Evolutionary conservation across 2,888 invertebrate genomes (phyloP).

Genomic region (Schizotus pectinicornis): DNA sequence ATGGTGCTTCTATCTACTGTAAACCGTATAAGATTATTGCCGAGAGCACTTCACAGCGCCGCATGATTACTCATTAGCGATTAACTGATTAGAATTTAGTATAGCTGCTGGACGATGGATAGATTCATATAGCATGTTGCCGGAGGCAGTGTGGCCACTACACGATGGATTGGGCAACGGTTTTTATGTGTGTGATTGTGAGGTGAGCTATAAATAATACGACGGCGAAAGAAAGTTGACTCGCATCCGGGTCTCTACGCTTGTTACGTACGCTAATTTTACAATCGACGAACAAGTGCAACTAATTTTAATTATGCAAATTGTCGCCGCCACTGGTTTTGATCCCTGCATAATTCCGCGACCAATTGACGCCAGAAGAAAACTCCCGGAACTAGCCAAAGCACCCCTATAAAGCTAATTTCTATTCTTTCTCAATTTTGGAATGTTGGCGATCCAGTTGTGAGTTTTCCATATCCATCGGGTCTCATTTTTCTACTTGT

Average conservation of each 20-base stretch:
- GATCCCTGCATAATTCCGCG: not conserved
- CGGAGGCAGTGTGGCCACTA: slow-evolving; percentile 9
- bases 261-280: slow-evolving; percentile 5
- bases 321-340: slow-evolving; percentile 9
- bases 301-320: slow-evolving; percentile 23
- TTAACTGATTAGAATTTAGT: slow-evolving; percentile 29
- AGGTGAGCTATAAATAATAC: slow-evolving; percentile 14
- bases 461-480: no score
- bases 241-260: slow-evolving; percentile 16
- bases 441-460: no score
- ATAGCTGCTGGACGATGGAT: slow-evolving; percentile 17
- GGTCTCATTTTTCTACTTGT: no score
- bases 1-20: slow-evolving; percentile 18
- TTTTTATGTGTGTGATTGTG: slow-evolving; percentile 17
- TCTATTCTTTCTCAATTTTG: no score
- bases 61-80: slow-evolving; percentile 40
- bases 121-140: slow-evolving; percentile 20
- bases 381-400: no score
- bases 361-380: not conserved
- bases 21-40: slow-evolving; percentile 19
- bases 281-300: slow-evolving; percentile 19
- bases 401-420: no score
- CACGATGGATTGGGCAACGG: slow-evolving; percentile 14
- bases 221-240: slow-evolving; percentile 19
- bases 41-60: slow-evolving; percentile 25